Conservation (phyloP, 2,797 vertebrate genomes). For the Antrozous pallidus region DNA sequence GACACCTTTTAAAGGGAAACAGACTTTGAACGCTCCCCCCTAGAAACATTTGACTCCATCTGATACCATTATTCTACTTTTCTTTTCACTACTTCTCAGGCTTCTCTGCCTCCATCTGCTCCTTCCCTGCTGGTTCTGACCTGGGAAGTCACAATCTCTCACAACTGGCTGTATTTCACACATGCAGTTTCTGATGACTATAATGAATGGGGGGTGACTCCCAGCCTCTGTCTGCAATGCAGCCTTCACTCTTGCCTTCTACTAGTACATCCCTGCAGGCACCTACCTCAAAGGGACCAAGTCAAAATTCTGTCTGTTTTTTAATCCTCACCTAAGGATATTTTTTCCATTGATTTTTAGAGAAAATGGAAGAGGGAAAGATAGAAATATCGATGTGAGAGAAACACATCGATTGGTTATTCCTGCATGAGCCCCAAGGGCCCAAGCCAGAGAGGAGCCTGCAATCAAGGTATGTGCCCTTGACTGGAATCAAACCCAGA, state of each 20-base stretch:
- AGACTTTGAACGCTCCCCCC: not conserved
- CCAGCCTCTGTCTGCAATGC: not conserved
- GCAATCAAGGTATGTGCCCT: too few relatives aligned
- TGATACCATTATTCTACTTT: not conserved
- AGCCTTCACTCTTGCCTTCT: not conserved
- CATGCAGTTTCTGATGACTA: not conserved
- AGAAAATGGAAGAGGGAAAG: too few relatives aligned
- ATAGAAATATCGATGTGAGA: too few relatives aligned
- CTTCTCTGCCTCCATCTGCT: not conserved
- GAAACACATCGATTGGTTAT: too few relatives aligned
- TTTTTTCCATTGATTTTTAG: too few relatives aligned
- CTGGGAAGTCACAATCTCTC: not conserved
- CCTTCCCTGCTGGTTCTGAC: not conserved
- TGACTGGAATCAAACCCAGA: too few relatives aligned
- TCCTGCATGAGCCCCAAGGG: too few relatives aligned
- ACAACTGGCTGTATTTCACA: not conserved
- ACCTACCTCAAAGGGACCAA: not conserved
- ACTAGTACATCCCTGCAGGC: not conserved
- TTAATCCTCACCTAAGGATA: too few relatives aligned
- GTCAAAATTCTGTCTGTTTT: not conserved
- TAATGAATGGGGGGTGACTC: not conserved
- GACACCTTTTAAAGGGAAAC: not conserved
- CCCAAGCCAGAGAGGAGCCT: too few relatives aligned
- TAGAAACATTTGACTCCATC: not conserved
- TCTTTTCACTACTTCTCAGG: not conserved